Percentiles rank a stretch among this genome's conserved stretches.
Evolutionary conservation across 2,888 invertebrate genomes (phyloP).

Genomic region (Hoplodrina blanda): DNA sequence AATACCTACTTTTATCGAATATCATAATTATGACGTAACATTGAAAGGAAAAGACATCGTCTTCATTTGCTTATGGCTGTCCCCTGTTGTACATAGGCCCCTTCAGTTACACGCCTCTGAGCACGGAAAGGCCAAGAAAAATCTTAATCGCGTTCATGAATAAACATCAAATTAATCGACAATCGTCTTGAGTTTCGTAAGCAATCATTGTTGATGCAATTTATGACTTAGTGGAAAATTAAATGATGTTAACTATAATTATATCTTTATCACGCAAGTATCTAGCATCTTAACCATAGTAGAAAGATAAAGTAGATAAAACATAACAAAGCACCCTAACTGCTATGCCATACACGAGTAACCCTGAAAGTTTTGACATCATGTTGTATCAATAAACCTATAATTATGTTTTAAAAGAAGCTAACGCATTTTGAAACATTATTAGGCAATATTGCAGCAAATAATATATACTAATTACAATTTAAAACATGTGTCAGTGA

Average conservation of each 20-base stretch:
- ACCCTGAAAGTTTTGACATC: conserved; percentile 47
- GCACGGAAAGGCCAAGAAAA: not conserved
- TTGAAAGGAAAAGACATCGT: not conserved
- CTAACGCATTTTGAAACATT: conserved; percentile 35
- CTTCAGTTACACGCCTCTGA: not conserved
- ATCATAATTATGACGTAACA: not conserved
- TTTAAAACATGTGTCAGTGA: conserved; percentile 35
- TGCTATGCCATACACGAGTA: conserved; percentile 14
- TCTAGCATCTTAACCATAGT: not conserved
- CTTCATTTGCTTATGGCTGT: not conserved
- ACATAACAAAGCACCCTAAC: conserved; percentile 24
- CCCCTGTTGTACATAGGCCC: not conserved
- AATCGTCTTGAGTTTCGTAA: not conserved
- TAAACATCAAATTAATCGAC: not conserved
- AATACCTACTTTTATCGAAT: not conserved
- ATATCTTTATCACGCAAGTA: not conserved
- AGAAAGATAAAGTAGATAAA: conserved; percentile 21
- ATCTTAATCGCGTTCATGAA: not conserved
- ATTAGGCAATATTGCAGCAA: conserved; percentile 34
- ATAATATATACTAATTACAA: conserved; percentile 53
- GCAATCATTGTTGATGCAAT: not conserved
- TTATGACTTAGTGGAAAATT: conserved; percentile 6
- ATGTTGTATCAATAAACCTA: conserved; percentile 45
- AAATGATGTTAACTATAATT: conserved; percentile 13
- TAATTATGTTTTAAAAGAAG: conserved; percentile 49